Base-by-base conservation (phyloP, 2,797 vertebrate species). In the Neosilurus hyrtlii region DNA sequence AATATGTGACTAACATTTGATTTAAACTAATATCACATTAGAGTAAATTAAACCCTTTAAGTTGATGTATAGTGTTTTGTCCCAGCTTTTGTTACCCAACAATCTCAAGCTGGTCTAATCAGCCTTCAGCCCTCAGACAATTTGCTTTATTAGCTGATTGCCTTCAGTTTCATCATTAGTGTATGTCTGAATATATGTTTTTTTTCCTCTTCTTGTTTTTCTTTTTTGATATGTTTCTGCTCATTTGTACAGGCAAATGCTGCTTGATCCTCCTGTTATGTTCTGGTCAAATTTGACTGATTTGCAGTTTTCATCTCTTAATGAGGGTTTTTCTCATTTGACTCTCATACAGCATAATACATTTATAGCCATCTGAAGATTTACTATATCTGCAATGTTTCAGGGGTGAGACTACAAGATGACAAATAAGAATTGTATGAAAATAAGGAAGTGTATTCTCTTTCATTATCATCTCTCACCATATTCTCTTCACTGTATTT, bases 151-250 rank as follows among this genome's bases (percentile, higher is more conserved):
- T 78, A 59, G 20, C 15, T 51, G 43, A 43, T 78, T 78, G 43
- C 76, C 43, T 7, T 26, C 3, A 65, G 61, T 78, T 78, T 51
- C 76, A 78, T 78, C 61, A 78, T 20, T 65, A 9, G 20, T 78
- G 11, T 26, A 35, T 10, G 24, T 57, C 72, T 74, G 72, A 74
- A 74, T 57, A 35, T 63, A 78, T 78, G n/a, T 43, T 65, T 52
- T 78, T 63, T 15, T 51, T 4, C 16, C 7, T 22, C 4, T 9
- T 37, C 12, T 26, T 52, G 14, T 67, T 66, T 24, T 22, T 61
- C 35, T 66, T 68, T 43, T 73, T 73, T 59, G 8, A 51, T 8
- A 16, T 26, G 37, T 15, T 15, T 63, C n/a, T 18, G n/a, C 43
- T 78, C 75, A 18, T 63, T 63, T 63, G 61, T 52, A n/a, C 18